Evolutionary conservation across 1,140 invertebrate species (phyloP), one percentile per base, ranked within the genome.

Genomic region (Drosophila quadrilineata): DNA sequence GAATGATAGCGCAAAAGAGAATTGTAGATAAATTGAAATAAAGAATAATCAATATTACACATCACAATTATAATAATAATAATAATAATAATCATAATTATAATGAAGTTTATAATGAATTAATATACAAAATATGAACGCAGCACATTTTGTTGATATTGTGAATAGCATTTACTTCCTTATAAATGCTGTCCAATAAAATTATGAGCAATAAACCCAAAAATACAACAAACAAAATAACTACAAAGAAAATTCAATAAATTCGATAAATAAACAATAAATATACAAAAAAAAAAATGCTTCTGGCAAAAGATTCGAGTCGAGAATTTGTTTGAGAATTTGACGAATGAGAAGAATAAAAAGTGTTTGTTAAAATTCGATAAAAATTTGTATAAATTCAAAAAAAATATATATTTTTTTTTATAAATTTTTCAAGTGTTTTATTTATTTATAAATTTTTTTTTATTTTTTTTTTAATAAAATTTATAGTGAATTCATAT

Each of bases 81-180:
- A n/a, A 22, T 8, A 41, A 19, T 26, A 48, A 3, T 26, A n/a
- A 14, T 9, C 24, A 43, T 31, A 33, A n/a, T n/a, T n/a, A 26
- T 8, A 38, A 19, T 16, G 29, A 29, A 48, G 38, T 38, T 4
- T 22, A 41, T 22, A 29, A 14, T 31, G 24, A 43, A 14, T 35
- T 35, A 9, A 58, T 49, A 49, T 40, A 31, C 8, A 26, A 48
- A 28, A 14, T 35, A 9, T 41, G 0, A 14, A 22, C 31, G 24
- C 12, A 54, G n/a, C 21, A 28, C 62, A 57, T 59, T 65, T 59
- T 35, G 24, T 21, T 59, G 29, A 17, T 17, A 35, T 35, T 59
- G 40, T 46, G 12, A 22, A 24, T 24, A 17, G 16, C 21, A 58
- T 41, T 48, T 58, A 65, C 54, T 65, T 59, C 62, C 62, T 65